Conservation (phyloP, 1,140 invertebrate genomes). For the Pseudomyrmex pallidus region DNA sequence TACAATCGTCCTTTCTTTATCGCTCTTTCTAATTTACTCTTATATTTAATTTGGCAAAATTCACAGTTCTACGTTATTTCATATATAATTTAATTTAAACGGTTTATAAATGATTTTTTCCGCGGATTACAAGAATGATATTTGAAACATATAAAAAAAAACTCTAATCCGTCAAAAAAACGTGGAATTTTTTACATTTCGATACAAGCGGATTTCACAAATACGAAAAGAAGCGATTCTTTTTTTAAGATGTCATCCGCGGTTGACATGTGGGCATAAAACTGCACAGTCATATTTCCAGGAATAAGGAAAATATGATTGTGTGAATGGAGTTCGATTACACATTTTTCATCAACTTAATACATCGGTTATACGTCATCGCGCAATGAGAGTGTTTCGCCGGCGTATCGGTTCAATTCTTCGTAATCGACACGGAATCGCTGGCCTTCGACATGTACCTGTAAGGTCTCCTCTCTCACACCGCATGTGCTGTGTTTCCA, state of each 20-base stretch:
- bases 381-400: neutral
- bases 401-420: slow-evolving; percentile 61
- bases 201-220: neutral
- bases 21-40: slow-evolving; percentile 12
- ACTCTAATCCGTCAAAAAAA: too few relatives aligned
- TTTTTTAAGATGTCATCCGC: neutral
- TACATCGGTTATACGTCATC: slow-evolving; percentile 18
- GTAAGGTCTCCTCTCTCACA: slow-evolving; percentile 62
- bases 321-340: slow-evolving; percentile 3
- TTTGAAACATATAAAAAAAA: neutral
- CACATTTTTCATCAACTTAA: neutral
- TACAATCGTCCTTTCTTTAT: slow-evolving; percentile 10
- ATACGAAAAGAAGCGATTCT: neutral
- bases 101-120: neutral
- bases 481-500: slow-evolving; percentile 39
- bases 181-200: too few relatives aligned
- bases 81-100: neutral
- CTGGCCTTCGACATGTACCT: slow-evolving; percentile 42
- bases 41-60: neutral
- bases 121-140: neutral
- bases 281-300: slow-evolving; percentile 5
- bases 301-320: neutral
- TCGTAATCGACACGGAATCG: slow-evolving; percentile 52
- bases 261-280: neutral
- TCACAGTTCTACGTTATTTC: neutral